Evolutionary conservation across 1,140 invertebrate species (phyloP).

Genomic region (Cataglyphis hispanica): DNA sequence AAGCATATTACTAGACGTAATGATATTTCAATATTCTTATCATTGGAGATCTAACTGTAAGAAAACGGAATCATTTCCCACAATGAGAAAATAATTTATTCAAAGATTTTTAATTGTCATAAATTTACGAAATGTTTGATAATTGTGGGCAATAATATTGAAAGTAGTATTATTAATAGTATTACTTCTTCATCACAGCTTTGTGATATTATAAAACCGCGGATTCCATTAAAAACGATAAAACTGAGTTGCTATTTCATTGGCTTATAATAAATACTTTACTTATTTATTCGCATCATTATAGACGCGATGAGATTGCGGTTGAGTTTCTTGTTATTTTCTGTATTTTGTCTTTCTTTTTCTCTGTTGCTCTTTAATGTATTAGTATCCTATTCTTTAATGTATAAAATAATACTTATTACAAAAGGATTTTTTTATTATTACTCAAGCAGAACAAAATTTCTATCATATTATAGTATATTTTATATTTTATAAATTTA

Average conservation of each 20-base stretch:
- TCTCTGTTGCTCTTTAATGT: not conserved
- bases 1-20: not conserved
- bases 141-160: conserved; percentile 9
- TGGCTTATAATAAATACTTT: conserved; percentile 21
- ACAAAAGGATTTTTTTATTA: not conserved
- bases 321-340: conserved; percentile 58
- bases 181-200: not conserved
- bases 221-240: conserved; percentile 31
- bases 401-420: conserved; percentile 11
- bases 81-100: conserved; percentile 38
- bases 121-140: conserved; percentile 2
- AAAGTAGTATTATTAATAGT: conserved; percentile 31
- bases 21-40: conserved; percentile 9
- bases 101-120: not conserved
- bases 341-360: not conserved
- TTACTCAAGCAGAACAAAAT: not conserved
- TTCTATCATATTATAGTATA: too few relatives aligned
- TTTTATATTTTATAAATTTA: too few relatives aligned
- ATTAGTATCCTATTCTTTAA: conserved; percentile 16
- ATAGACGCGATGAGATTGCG: conserved; percentile 46
- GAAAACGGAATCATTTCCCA: not conserved
- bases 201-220: conserved; percentile 17
- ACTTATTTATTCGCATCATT: conserved; percentile 47
- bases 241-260: conserved; percentile 44
- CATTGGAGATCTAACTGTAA: not conserved